Base-by-base conservation (phyloP, 2,888 invertebrate species). In the Chloromyia formosa region DNA sequence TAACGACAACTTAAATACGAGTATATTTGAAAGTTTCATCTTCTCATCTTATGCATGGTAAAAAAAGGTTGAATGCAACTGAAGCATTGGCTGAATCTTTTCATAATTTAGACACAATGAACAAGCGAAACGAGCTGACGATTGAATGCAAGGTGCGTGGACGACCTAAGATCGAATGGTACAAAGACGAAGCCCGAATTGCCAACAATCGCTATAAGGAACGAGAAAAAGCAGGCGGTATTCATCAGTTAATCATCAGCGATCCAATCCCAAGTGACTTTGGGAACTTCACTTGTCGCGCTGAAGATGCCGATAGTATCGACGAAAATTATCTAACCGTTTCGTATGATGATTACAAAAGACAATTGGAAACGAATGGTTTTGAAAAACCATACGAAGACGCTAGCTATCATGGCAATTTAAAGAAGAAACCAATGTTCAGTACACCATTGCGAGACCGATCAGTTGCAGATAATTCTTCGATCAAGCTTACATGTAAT, bases 201-300 rank as follows among this genome's bases (percentile, higher is more conserved):
- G 83, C 84, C 1, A 88, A 88, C 74, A 88, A 89, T 42, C 89
- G 92, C 54, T 91, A 89, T 81, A 87, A 89, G 76, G 89, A 90
- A 10, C 88, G 88, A 73, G 92, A 93, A 81, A 87, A 91, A 27
- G 89, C 90, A 0, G 93, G 93, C 76, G 93, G 94, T 0, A 87
- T 92, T 14, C 92, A 93, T 79, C 89, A 90, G 78, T 83, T 94
- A 12, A 87, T 90, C 45, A 91, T 94, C 76, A 87, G 86, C 16
- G 87, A 89, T 75, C 93, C 94, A 0, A 88, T 89, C 68, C 83
- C 87, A 0, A 87, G 87, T 7, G 94, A 94, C 81, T 91, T 89
- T 77, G 94, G 94, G n/a, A 88, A 88, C 76, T 94, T 93, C 80
- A 90, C 90, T 0, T 94, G 94, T 81, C 90, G 88, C 81, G 93